Conservation (phyloP, 2,113 vertebrate species). For the Cephalopholis sonnerati region DNA sequence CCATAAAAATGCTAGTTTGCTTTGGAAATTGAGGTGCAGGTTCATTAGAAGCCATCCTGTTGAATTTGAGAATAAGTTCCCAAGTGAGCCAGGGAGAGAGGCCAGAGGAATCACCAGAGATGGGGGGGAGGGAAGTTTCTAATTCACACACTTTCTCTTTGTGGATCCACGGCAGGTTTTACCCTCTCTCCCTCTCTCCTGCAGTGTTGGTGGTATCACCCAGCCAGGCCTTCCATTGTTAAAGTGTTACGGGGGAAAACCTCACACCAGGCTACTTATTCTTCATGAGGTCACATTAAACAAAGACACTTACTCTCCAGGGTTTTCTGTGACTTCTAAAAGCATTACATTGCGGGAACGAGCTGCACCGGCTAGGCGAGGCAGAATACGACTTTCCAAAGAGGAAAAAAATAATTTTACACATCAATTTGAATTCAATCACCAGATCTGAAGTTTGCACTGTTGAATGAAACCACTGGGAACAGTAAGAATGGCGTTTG, state of each 20-base stretch:
- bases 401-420: not conserved
- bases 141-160: slow-evolving; percentile 17
- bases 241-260: slow-evolving; percentile 36
- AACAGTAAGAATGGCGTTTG: slow-evolving; percentile 16
- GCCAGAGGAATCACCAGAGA: slow-evolving; percentile 35
- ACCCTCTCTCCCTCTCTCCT: slow-evolving; percentile 16
- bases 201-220: slow-evolving; percentile 60
- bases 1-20: slow-evolving; percentile 75
- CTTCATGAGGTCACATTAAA: slow-evolving; percentile 71
- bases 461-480: slow-evolving; percentile 19
- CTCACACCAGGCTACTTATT: slow-evolving; percentile 66
- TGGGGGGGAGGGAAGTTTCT: not conserved
- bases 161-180: slow-evolving; percentile 29
- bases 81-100: slow-evolving; percentile 53
- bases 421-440: slow-evolving; percentile 6
- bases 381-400: slow-evolving; percentile 29
- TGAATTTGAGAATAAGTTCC: slow-evolving; percentile 72
- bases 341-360: slow-evolving; percentile 9
- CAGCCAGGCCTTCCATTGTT: slow-evolving; percentile 61
- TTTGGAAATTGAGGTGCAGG: slow-evolving; percentile 72
- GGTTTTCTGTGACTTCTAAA: slow-evolving; percentile 48
- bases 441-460: not conserved
- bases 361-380: slow-evolving; percentile 26
- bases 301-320: slow-evolving; percentile 57
- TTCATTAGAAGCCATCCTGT: slow-evolving; percentile 76